A percentile compares a stretch with the other conserved stretches of the same genome.
These are phyloP conservation scores for Chirona hameri DNA, from an alignment of 2,888 invertebrate species.

Conservation along the genomic window DNA sequence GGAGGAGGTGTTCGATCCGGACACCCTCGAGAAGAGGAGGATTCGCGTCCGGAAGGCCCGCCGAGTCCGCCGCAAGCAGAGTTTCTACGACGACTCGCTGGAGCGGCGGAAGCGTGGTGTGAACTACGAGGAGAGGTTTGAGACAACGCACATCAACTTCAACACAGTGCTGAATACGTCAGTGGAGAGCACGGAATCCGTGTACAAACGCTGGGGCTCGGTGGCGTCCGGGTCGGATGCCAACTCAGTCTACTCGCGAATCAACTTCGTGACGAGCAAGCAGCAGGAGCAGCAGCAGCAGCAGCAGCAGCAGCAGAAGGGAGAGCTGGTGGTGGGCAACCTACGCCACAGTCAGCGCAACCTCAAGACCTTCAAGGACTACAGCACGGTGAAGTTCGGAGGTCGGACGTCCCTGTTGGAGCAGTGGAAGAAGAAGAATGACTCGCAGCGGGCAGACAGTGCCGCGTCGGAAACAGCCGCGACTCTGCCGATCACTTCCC, in stretches of 20 bases:
- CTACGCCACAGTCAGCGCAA: slow-evolving; percentile 12
- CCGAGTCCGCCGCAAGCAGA: not conserved
- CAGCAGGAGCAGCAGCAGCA: not conserved
- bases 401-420: slow-evolving; percentile 1
- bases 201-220: not conserved
- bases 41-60: not conserved
- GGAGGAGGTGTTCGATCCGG: slow-evolving; percentile 33
- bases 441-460: not conserved
- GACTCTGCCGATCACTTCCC: not conserved
- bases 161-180: slow-evolving; percentile 3
- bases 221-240: slow-evolving; percentile 4
- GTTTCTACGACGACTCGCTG: slow-evolving; percentile 27
- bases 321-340: not conserved
- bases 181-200: not conserved
- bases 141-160: slow-evolving; percentile 30
- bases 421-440: slow-evolving; percentile 26
- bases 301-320: too few relatives aligned
- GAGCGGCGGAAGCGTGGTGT: not conserved
- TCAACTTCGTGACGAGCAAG: slow-evolving; percentile 7
- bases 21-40: slow-evolving; percentile 34
- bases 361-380: slow-evolving; percentile 29
- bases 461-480: not conserved
- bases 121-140: slow-evolving; percentile 25
- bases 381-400: not conserved
- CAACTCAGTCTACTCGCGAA: not conserved